These are phyloP conservation scores for Amblyjoppa fuscipennis DNA, from an alignment of 2,888 invertebrate genomes.

Conservation along the genomic window DNA sequence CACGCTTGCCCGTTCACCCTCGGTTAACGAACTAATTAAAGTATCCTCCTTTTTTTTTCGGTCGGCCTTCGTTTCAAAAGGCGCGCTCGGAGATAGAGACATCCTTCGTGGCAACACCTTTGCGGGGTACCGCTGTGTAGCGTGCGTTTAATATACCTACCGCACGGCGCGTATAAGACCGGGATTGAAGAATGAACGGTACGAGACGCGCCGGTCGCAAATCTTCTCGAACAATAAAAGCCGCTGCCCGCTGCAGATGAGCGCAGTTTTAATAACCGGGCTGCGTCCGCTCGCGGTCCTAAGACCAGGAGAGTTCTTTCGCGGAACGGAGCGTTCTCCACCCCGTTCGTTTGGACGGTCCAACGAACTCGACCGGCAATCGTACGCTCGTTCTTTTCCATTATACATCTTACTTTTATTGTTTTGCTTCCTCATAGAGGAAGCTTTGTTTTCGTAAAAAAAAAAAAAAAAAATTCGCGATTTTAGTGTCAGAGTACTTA, in stretches of 20 bases:
- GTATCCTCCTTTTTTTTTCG: slow-evolving; percentile 8
- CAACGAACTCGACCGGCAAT: slow-evolving; percentile 40
- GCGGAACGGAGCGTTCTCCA: slow-evolving; percentile 30
- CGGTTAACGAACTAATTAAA: slow-evolving; percentile 26
- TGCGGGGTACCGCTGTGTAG: not conserved
- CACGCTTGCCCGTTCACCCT: not conserved
- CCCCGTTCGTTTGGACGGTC: slow-evolving; percentile 19
- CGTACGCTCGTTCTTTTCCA: not conserved
- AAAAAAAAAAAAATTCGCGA: no score
- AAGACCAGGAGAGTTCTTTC: slow-evolving; percentile 8
- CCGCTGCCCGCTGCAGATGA: slow-evolving; percentile 55
- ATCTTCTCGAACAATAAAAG: slow-evolving; percentile 66
- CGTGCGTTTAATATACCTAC: slow-evolving; percentile 52
- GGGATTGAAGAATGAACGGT: slow-evolving; percentile 45
- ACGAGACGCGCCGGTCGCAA: slow-evolving; percentile 61
- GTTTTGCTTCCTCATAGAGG: no score
- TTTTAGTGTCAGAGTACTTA: no score
- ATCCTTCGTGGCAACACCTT: slow-evolving; percentile 57
- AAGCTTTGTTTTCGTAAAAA: no score
- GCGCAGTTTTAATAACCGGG: slow-evolving; percentile 61
- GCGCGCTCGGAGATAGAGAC: not conserved
- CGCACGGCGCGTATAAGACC: slow-evolving; percentile 52
- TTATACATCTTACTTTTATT: not conserved
- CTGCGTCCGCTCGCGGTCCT: slow-evolving; percentile 12
- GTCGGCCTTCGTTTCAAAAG: slow-evolving; percentile 8